Evolutionary conservation across 2,888 invertebrate genomes (phyloP).

Genomic region (Deilephila elpenor): DNA sequence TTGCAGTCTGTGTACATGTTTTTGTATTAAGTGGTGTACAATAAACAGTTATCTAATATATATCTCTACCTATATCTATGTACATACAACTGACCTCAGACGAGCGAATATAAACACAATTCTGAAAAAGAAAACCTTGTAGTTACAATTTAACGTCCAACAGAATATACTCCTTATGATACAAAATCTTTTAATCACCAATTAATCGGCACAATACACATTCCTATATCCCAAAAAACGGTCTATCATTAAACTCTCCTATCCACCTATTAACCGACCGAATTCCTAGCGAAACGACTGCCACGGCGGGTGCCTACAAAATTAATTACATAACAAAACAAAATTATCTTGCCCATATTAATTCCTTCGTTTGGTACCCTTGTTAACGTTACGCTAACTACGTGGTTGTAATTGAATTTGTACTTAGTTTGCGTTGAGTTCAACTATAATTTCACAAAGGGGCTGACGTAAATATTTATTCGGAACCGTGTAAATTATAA

Average conservation of each 20-base stretch:
- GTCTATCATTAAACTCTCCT: neutral
- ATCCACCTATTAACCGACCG: neutral
- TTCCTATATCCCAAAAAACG: neutral
- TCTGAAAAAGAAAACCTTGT: too few relatives aligned
- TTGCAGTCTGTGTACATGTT: too few relatives aligned
- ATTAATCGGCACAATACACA: neutral
- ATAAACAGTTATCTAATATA: too few relatives aligned
- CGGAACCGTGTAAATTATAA: neutral
- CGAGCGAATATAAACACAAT: too few relatives aligned
- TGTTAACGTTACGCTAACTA: slow-evolving; percentile 49
- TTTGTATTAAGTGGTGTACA: too few relatives aligned
- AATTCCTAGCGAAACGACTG: neutral
- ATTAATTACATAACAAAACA: slow-evolving; percentile 27
- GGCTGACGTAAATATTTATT: slow-evolving; percentile 9
- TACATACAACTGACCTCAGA: too few relatives aligned
- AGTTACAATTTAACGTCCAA: too few relatives aligned
- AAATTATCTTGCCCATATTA: slow-evolving; percentile 43
- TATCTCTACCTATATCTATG: too few relatives aligned
- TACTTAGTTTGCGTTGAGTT: slow-evolving; percentile 45
- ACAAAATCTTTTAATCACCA: too few relatives aligned
- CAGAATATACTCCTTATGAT: too few relatives aligned
- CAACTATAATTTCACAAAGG: slow-evolving; percentile 37
- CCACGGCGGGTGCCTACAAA: slow-evolving; percentile 21
- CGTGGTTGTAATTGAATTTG: slow-evolving; percentile 49
- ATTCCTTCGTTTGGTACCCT: slow-evolving; percentile 46